Percentiles rank a stretch among this genome's conserved stretches.
phyloP scores from a whole-genome alignment of 2,113 vertebrate genomes.

The Xyrauchen texanus region DNA sequence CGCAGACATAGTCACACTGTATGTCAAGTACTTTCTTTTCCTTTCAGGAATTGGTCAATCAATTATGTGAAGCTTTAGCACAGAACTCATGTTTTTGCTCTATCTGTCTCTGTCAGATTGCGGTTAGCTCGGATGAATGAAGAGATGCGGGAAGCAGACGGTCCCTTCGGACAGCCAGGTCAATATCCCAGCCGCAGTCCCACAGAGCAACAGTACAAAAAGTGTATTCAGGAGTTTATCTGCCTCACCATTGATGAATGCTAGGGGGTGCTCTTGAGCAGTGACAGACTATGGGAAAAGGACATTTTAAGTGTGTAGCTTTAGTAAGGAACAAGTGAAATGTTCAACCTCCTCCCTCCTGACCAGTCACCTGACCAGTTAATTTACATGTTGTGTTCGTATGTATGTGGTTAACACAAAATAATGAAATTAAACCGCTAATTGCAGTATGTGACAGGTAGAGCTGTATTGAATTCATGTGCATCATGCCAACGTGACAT shows the following conservation, averaged over 20 bases:
- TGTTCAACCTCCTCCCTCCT: not conserved
- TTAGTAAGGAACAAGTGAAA: slow-evolving; percentile 6
- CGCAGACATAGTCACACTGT: slow-evolving; percentile 97
- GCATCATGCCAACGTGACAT: not conserved
- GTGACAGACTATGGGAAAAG: not conserved
- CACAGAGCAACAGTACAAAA: slow-evolving; percentile 96
- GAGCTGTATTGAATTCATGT: not conserved
- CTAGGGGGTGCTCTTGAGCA: slow-evolving; percentile 60
- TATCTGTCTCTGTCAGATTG: slow-evolving; percentile 73
- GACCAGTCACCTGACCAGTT: not conserved
- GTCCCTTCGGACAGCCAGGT: slow-evolving; percentile 95
- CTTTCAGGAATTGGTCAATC: no score
- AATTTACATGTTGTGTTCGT: slow-evolving; percentile 27
- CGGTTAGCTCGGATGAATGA: slow-evolving; percentile 97
- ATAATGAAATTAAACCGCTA: slow-evolving; percentile 1
- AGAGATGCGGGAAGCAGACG: slow-evolving; percentile 97
- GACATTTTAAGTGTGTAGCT: slow-evolving; percentile 11
- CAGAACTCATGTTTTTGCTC: not conserved
- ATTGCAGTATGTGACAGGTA: not conserved
- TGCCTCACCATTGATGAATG: slow-evolving; percentile 82
- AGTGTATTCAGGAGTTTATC: slow-evolving; percentile 97
- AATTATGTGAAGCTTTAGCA: not conserved
- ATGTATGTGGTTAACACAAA: slow-evolving; percentile 13
- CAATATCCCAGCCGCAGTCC: slow-evolving; percentile 92
- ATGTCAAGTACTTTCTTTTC: slow-evolving; percentile 41